Evolutionary conservation across 2,113 vertebrate genomes (phyloP).

Genomic region (Diadophis punctatus): DNA sequence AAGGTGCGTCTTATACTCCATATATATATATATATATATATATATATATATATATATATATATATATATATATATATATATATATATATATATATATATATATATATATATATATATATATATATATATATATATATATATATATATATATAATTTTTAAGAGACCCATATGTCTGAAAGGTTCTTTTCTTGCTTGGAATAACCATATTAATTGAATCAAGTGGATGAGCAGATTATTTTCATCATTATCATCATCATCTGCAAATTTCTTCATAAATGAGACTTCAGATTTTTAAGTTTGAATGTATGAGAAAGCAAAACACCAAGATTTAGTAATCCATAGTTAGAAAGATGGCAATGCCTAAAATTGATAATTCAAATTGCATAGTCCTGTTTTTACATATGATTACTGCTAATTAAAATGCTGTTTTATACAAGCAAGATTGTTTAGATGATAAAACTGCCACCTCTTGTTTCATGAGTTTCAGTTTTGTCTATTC

Average conservation of each 20-base stretch:
- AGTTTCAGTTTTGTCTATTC: neutral
- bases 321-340: neutral
- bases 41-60: too few relatives aligned
- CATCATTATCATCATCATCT: neutral
- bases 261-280: neutral
- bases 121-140: too few relatives aligned
- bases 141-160: neutral
- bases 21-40: too few relatives aligned
- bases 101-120: too few relatives aligned
- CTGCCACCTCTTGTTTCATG: neutral
- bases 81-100: too few relatives aligned
- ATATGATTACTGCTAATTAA: neutral
- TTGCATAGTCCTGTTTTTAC: neutral
- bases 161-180: neutral
- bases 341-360: neutral
- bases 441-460: too few relatives aligned
- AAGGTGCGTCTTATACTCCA: too few relatives aligned
- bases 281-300: neutral
- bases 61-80: too few relatives aligned
- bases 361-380: neutral
- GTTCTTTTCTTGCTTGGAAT: neutral
- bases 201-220: neutral
- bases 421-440: neutral
- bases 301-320: neutral
- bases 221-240: neutral